Conservation (phyloP, 2,797 vertebrate genomes). For the Phataginus tetradactyla region DNA sequence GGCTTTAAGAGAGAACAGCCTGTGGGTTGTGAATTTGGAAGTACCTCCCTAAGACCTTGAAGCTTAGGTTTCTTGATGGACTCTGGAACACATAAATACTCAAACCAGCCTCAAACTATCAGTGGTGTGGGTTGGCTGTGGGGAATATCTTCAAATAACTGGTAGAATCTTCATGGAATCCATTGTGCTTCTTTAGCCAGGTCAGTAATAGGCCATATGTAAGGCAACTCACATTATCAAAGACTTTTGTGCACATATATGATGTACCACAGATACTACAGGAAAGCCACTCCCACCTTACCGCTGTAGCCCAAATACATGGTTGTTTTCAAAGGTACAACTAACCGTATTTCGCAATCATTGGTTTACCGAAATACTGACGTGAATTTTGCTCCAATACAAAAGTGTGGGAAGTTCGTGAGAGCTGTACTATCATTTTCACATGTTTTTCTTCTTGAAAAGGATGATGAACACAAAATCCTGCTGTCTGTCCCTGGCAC, state of each 20-base stretch:
- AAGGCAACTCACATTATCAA: background rate
- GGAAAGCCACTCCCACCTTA: constrained; percentile 16
- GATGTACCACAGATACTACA: background rate
- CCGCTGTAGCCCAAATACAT: background rate
- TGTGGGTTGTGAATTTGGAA: background rate
- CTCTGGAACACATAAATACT: background rate
- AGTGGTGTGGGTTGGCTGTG: background rate
- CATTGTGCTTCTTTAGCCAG: background rate
- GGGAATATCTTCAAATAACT: background rate
- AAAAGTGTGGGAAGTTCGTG: background rate
- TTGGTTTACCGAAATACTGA: background rate
- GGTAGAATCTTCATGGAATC: background rate
- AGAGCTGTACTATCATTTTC: background rate
- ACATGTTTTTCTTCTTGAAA: background rate
- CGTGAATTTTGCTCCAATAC: background rate
- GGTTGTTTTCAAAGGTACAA: background rate
- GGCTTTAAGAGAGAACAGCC: background rate
- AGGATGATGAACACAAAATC: constrained; percentile 29
- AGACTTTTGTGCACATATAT: background rate
- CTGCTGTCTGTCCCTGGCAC: constrained; percentile 3
- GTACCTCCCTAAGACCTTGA: background rate
- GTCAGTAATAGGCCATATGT: background rate
- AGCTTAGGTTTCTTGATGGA: background rate
- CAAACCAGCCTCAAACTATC: background rate
- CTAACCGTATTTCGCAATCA: background rate